A percentile compares a stretch with the other conserved stretches of the same genome.
Evolutionary conservation across 1,140 invertebrate species (phyloP).

Genomic region (Hesperophylax magnus): DNA sequence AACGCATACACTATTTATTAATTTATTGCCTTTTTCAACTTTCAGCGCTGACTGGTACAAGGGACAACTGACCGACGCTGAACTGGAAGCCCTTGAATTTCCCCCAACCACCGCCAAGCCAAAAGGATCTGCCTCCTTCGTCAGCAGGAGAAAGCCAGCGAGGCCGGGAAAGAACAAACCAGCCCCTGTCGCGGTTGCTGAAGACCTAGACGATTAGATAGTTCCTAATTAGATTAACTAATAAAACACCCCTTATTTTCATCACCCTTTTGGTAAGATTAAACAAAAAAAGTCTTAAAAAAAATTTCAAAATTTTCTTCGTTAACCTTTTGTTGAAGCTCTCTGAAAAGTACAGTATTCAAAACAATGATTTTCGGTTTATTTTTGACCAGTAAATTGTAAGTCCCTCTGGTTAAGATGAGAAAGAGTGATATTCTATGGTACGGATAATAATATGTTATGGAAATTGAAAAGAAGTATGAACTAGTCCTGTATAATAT

Average conservation of each 20-base stretch:
- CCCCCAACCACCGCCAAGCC: constrained; percentile 75
- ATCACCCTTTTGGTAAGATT: too few relatives aligned
- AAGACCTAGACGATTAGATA: constrained; percentile 25
- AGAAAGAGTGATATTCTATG: too few relatives aligned
- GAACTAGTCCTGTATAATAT: constrained; percentile 1
- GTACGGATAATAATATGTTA: too few relatives aligned
- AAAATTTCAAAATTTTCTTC: too few relatives aligned
- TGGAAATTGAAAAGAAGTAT: constrained; percentile 30
- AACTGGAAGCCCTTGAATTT: constrained; percentile 83
- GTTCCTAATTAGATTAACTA: not conserved
- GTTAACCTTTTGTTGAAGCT: too few relatives aligned
- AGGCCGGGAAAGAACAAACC: constrained; percentile 59
- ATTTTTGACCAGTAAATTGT: too few relatives aligned
- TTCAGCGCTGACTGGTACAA: constrained; percentile 90
- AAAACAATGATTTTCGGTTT: too few relatives aligned
- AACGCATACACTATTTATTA: too few relatives aligned
- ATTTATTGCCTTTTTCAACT: constrained; percentile 44
- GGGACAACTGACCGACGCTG: constrained; percentile 83
- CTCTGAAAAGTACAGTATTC: too few relatives aligned
- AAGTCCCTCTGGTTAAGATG: too few relatives aligned
- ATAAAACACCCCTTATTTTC: too few relatives aligned
- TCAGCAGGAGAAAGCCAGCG: constrained; percentile 72
- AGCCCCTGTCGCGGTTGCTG: not conserved
- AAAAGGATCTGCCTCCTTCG: constrained; percentile 71
- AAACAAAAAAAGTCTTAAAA: too few relatives aligned